phyloP scores from a whole-genome alignment of 1,140 invertebrate species.

The Pteromalus puparum region DNA sequence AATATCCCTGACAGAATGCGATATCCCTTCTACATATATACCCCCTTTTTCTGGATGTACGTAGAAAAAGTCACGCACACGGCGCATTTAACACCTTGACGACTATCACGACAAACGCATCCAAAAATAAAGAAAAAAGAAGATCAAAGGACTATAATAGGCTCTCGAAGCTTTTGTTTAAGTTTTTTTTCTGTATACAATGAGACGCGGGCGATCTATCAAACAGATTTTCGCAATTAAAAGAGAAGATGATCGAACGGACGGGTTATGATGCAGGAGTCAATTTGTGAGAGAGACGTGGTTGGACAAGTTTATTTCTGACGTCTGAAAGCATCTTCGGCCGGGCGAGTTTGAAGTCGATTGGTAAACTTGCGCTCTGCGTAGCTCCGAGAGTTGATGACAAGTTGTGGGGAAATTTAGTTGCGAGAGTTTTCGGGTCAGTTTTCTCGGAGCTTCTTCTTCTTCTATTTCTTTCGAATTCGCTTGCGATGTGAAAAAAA shows the following conservation, averaged over 20 bases:
- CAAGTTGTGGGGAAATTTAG: neutral
- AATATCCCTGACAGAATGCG: neutral
- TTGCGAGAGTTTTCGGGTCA: too few relatives aligned
- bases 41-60: conserved; percentile 4
- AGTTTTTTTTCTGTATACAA: too few relatives aligned
- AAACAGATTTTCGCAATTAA: neutral
- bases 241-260: too few relatives aligned
- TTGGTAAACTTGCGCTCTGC: neutral
- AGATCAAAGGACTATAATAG: neutral
- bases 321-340: neutral
- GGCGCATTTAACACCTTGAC: conserved; percentile 44
- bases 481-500: too few relatives aligned
- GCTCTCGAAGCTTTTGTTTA: too few relatives aligned
- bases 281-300: neutral
- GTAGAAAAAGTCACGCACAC: conserved; percentile 37
- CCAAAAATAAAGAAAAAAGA: neutral
- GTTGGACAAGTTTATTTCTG: neutral
- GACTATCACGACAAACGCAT: neutral
- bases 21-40: neutral
- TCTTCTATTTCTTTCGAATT: neutral
- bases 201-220: too few relatives aligned
- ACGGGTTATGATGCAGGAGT: neutral
- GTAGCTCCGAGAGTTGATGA: neutral
- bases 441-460: neutral
- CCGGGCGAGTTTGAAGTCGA: neutral